These are phyloP conservation scores for Cephus runcator DNA, from an alignment of 2,888 invertebrate species.

Conservation along the genomic window DNA sequence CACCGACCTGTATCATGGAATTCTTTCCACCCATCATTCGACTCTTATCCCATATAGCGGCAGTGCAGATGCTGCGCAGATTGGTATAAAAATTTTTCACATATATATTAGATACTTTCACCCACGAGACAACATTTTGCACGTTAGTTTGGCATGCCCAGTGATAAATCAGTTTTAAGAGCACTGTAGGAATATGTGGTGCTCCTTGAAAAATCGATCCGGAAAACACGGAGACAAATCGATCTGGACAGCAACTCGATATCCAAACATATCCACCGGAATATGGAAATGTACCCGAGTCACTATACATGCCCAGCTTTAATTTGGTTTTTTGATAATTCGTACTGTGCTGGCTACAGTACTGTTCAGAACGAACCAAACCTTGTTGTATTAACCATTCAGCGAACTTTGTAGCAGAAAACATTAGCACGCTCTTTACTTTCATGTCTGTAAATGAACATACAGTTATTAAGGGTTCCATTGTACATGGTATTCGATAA, in stretches of 20 bases:
- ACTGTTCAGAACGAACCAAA: slow-evolving; percentile 81
- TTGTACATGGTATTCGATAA: neutral
- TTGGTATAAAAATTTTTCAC: slow-evolving; percentile 76
- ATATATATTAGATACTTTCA: slow-evolving; percentile 79
- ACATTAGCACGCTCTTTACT: slow-evolving; percentile 85
- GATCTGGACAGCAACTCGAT: slow-evolving; percentile 85
- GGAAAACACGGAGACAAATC: slow-evolving; percentile 87
- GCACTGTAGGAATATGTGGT: slow-evolving; percentile 83
- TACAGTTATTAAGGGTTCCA: too few relatives aligned
- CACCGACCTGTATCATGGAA: slow-evolving; percentile 72
- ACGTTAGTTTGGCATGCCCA: slow-evolving; percentile 93
- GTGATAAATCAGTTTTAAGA: slow-evolving; percentile 87
- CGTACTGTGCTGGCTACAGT: slow-evolving; percentile 74
- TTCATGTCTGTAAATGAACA: slow-evolving; percentile 72
- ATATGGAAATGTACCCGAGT: slow-evolving; percentile 85
- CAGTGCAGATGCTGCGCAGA: slow-evolving; percentile 81
- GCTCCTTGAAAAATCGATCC: slow-evolving; percentile 90
- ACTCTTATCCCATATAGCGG: slow-evolving; percentile 82
- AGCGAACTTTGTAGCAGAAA: slow-evolving; percentile 85
- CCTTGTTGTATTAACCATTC: slow-evolving; percentile 93
- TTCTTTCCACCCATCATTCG: slow-evolving; percentile 76
- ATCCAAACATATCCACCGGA: slow-evolving; percentile 94
- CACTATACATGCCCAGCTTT: slow-evolving; percentile 88
- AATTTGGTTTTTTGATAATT: slow-evolving; percentile 71
- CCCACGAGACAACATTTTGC: slow-evolving; percentile 90